Evolutionary conservation across 2,888 invertebrate species (phyloP).

Genomic region (Monopis laevigella): DNA sequence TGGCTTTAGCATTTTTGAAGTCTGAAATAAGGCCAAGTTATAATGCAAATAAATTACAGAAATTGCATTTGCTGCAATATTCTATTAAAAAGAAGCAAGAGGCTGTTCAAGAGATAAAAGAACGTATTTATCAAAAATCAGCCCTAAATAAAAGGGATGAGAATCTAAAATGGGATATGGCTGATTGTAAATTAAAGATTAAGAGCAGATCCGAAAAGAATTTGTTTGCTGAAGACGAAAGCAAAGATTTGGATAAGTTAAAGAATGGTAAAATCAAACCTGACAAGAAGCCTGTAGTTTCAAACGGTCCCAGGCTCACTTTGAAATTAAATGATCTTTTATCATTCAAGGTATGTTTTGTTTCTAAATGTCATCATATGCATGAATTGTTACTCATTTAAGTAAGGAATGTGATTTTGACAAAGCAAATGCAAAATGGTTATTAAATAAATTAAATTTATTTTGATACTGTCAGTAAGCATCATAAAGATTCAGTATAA

Average conservation of each 20-base stretch:
- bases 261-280: conserved; percentile 42
- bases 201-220: conserved; percentile 43
- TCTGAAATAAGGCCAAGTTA: conserved; percentile 78
- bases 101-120: conserved; percentile 66
- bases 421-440: too few species aligned
- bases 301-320: conserved; percentile 47
- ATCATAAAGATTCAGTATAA: too few species aligned
- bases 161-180: conserved; percentile 27
- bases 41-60: conserved; percentile 74
- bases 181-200: conserved; percentile 30
- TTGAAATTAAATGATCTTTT: conserved; percentile 57
- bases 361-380: too few species aligned
- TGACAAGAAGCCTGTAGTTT: conserved; percentile 33
- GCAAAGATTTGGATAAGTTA: neutral
- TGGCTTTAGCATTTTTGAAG: conserved; percentile 60
- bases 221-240: conserved; percentile 36
- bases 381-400: too few species aligned
- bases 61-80: conserved; percentile 75
- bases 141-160: conserved; percentile 37
- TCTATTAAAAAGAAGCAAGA: conserved; percentile 74
- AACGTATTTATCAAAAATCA: conserved; percentile 53
- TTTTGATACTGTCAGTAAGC: too few species aligned
- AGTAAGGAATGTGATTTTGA: too few species aligned
- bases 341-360: conserved; percentile 51
- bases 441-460: too few species aligned